Base-by-base conservation (phyloP, 1,140 invertebrate species). In the Nixonia krombeini region DNA sequence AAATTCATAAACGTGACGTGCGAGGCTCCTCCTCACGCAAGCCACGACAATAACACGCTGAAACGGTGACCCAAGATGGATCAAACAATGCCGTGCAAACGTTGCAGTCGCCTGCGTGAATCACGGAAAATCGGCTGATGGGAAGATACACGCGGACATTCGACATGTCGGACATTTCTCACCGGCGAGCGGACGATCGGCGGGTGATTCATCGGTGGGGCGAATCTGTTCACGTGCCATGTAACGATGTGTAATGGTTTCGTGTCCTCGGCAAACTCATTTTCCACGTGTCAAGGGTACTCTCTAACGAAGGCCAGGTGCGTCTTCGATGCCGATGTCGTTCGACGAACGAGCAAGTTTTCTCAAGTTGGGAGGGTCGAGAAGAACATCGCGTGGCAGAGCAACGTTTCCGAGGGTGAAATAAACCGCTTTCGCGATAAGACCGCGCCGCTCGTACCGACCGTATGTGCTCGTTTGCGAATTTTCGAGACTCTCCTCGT, bases 1-100 rank as follows among this genome's bases (percentile, higher is more conserved):
- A 79, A 80, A 79, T 80, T 79, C 75, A 80, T 79, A 80, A 79
- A 80, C 70, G 70, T 79, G 75, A 78, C 67, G 70, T 72, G 59
- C n/a, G 44, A 69, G 51, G 12, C 33, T 70, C 45, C 53, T 67
- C 52, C 59, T 42, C 44, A 46, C 40, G 58, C 64, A 38, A 63
- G 67, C 40, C 55, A 65, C 42, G 57, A 71, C 69, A 74, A 77
- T 78, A 70, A 77, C 57, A 73, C 65, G 62, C 72, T 75, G 78
- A 76, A 79, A 57, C 42, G 66, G 52, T 50, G 53, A 42, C 40
- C 63, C 38, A 37, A 56, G 64, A 67, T 64, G 47, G 63, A 62
- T 65, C 64, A 64, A 62, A 72, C 70, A 72, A 68, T 68, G 52
- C 52, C 57, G 44, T 50, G 18, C 40, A 47, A 35, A 68, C 52